These are phyloP conservation scores for Plodia interpunctella DNA, from an alignment of 1,140 invertebrate species.

Conservation along the genomic window DNA sequence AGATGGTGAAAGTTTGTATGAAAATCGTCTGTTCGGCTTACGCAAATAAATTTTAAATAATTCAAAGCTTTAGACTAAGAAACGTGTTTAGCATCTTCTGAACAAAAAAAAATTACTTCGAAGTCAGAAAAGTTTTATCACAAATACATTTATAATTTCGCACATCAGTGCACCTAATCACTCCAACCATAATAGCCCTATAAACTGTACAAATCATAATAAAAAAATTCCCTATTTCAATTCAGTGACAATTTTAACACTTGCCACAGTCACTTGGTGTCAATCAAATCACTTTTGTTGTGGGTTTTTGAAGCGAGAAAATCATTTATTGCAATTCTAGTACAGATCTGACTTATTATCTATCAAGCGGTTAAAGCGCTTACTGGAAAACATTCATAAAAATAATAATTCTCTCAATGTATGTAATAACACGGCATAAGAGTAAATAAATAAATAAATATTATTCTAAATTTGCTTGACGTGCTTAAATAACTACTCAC, in stretches of 20 bases:
- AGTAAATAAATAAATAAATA: no score
- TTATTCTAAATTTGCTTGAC: no score
- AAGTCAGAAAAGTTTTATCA: background rate
- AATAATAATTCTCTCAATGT: no score
- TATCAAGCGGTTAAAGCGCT: conserved; percentile 29
- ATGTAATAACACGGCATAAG: no score
- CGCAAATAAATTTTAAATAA: no score
- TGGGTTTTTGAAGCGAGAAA: conserved; percentile 49
- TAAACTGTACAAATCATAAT: conserved; percentile 7
- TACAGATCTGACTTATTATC: background rate
- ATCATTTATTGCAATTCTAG: conserved; percentile 39
- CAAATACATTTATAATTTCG: conserved; percentile 15
- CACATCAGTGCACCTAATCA: conserved; percentile 6
- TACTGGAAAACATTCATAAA: background rate
- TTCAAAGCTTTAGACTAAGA: no score
- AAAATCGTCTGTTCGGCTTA: no score
- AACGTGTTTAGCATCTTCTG: no score
- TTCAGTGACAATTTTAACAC: conserved; percentile 43
- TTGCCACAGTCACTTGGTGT: conserved; percentile 48
- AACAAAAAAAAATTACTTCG: no score
- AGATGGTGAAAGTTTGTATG: no score
- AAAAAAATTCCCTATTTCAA: conserved; percentile 27
- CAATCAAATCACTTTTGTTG: conserved; percentile 49
- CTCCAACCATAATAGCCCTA: conserved; percentile 17
- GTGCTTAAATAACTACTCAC: no score